Evolutionary conservation across 2,113 vertebrate species (phyloP), one percentile per base, ranked within the genome.

Genomic region (Cromileptes altivelis): DNA sequence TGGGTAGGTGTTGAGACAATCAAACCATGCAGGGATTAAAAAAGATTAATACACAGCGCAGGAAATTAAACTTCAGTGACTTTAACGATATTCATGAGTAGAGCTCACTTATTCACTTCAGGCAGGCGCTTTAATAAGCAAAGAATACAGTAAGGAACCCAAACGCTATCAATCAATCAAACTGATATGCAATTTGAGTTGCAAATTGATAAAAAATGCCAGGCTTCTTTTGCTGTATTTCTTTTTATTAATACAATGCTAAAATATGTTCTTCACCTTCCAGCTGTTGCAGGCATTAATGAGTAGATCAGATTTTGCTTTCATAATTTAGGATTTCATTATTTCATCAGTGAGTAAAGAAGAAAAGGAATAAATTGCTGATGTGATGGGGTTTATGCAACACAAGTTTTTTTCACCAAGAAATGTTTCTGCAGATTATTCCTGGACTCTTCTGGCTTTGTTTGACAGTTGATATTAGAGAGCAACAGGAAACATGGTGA

Each of bases 51-150:
- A 94, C 91, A 90, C 80, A 92, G 91, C 57, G 87, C 94, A 96
- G 95, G 95, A 96, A 96, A 96, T 96, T 95, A 95, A 95, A 95
- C 91, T 93, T 94, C 86, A 90, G 89, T 86, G 85, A 94, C 88
- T 94, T 90, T 91, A 94, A 91, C 86, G 84, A 94, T 93, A 95
- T 95, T 96, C 95, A 94, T 93, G 92, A 93, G 90, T 56, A 61
- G 67, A 84, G 86, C 91, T 93, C 84, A 75, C 90, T 89, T 89
- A 88, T 88, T 93, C 92, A 88, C 88, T 83, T 85, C 80, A 90
- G 92, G 89, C 93, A 79, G 89, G 80, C 78, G 81, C 86, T 94
- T 95, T 94, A 95, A 95, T 95, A 95, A 93, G 92, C 78, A 89
- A 86, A 83, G 77, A 90, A 88, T 91, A 92, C 83, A 91, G 89